Conservation (phyloP, 1,140 invertebrate genomes). For the Delia radicum region DNA sequence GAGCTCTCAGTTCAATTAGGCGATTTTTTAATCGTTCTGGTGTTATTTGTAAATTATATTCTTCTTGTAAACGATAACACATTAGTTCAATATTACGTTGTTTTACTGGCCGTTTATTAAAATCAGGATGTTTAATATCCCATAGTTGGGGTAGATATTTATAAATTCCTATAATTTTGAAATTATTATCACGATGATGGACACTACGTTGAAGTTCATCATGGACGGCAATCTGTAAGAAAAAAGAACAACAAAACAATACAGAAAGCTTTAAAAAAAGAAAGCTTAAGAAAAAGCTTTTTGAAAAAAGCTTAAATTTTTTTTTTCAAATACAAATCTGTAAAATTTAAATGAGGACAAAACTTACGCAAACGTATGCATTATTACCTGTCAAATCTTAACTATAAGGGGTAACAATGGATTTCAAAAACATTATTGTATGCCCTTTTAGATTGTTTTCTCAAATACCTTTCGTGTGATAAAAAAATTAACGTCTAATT, state of each 20-base stretch:
- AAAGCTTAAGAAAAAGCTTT: background rate
- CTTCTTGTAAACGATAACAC: slow-evolving; percentile 38
- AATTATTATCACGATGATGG: slow-evolving; percentile 39
- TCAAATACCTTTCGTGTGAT: no score
- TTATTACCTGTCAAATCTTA: no score
- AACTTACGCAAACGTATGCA: background rate
- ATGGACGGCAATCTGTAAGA: slow-evolving; percentile 27
- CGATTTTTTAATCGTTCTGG: slow-evolving; percentile 42
- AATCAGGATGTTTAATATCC: slow-evolving; percentile 45
- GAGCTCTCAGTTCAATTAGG: slow-evolving; percentile 42
- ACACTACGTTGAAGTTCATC: slow-evolving; percentile 37
- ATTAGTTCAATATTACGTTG: slow-evolving; percentile 39
- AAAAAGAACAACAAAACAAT: background rate
- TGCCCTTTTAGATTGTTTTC: no score
- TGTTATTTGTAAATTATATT: slow-evolving; percentile 41
- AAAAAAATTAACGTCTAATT: no score
- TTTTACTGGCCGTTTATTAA: slow-evolving; percentile 40
- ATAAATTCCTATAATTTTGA: slow-evolving; percentile 47
- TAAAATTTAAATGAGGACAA: background rate
- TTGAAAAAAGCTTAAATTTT: no score
- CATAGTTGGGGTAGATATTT: slow-evolving; percentile 42
- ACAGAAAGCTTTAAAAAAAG: background rate
- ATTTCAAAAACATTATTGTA: no score
- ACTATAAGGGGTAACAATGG: no score
- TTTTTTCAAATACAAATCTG: background rate